Evolutionary conservation across 1,140 invertebrate species (phyloP).

Genomic region (Medauroidea extradentata): DNA sequence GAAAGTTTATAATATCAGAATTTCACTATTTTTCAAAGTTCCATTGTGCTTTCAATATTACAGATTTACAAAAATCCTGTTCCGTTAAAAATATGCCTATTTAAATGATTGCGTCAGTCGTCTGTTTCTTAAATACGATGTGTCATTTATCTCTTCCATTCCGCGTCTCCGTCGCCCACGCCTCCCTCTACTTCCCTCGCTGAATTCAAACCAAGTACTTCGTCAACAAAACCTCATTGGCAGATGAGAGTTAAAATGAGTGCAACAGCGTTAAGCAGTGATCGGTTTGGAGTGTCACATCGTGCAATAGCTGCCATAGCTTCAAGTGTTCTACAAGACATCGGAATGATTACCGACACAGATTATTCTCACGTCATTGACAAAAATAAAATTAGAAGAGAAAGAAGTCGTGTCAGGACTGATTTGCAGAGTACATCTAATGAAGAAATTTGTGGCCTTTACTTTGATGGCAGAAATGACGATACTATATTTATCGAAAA

Average conservation of each 20-base stretch:
- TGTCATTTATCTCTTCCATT: too few species aligned
- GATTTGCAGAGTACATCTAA: conserved; percentile 4
- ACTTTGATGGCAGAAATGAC: neutral
- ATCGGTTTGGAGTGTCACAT: conserved; percentile 32
- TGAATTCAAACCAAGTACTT: conserved; percentile 9
- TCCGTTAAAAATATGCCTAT: too few species aligned
- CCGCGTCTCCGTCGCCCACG: too few species aligned
- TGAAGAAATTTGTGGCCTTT: conserved; percentile 2
- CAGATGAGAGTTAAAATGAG: conserved; percentile 19
- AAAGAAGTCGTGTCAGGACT: conserved; percentile 20
- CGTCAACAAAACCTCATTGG: neutral
- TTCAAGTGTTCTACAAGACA: conserved; percentile 27
- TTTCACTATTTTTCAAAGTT: too few species aligned
- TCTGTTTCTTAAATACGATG: too few species aligned
- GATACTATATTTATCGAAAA: conserved; percentile 31
- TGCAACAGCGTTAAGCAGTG: conserved; percentile 19
- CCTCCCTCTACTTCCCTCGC: too few species aligned
- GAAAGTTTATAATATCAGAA: too few species aligned
- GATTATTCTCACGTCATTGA: conserved; percentile 25
- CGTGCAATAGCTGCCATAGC: conserved; percentile 30
- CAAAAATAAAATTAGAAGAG: conserved; percentile 29
- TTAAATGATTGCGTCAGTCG: too few species aligned
- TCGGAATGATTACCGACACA: conserved; percentile 13
- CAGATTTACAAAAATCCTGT: too few species aligned
- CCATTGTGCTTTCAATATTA: too few species aligned